Base-by-base conservation (phyloP, 2,888 invertebrate species). In the Andricus curvator region DNA sequence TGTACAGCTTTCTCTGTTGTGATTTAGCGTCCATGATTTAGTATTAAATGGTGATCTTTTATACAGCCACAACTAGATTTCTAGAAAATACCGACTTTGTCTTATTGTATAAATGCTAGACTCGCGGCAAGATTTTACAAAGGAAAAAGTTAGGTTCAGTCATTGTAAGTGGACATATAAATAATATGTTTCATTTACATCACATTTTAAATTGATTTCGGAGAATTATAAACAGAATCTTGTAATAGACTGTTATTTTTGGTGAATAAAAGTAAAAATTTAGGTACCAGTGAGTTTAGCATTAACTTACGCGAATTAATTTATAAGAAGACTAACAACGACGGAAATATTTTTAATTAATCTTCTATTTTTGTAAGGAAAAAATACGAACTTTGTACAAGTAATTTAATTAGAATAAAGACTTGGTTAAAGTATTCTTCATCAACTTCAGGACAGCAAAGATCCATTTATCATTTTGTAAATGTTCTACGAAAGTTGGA, bases 21-120 rank as follows among this genome's bases (percentile, higher is more conserved):
- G 74, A 74, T 74, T 56, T 74, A 51, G 56, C 74, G 74, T 74
- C 56, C 74, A 74, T 56, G 17, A 56, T 74, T 33, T 56, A 56
- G 74, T 74, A 74, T 74, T 74, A 56, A 37, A 70, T 74, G n/a
- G n/a, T 48, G 9, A 20, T 4, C 11, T 74, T 74, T 74, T 56
- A 68, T 25, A 62, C 13, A 62, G 15, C 15, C 2, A 62, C 8
- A 25, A 6, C 62, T 62, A 62, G 25, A 62, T 25, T 25, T 56
- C 6, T n/a, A n/a, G n/a, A 25, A 62, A 62, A 29, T 70, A 51
- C 25, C 33, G 8, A 70, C 29, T 56, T 13, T 56, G 25, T 25
- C 62, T 13, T 62, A 62, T 62, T 62, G 15, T 15, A 62, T 25
- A 62, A 62, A 25, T 25, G 25, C 25, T 62, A 62, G 6, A 25